phyloP scores from a whole-genome alignment of 64 coral and sea anemone species.

The Stylophora pistillata region DNA sequence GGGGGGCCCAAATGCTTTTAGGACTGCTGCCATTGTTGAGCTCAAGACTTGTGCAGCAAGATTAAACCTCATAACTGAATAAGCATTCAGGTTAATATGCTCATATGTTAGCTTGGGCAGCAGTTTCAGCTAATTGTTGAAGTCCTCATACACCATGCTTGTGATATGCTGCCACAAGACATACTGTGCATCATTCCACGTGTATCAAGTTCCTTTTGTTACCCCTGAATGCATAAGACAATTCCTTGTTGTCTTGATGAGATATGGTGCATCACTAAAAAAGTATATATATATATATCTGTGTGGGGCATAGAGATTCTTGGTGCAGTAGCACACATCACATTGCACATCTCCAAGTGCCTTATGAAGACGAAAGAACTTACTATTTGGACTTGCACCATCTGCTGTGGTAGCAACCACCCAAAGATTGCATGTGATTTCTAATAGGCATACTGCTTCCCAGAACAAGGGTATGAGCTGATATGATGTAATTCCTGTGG shows the following conservation, averaged over 20 bases:
- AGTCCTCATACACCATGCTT: too few relatives aligned
- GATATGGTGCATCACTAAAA: constrained; percentile 39
- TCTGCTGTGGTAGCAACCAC: constrained; percentile 46
- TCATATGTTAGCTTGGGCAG: constrained; percentile 14
- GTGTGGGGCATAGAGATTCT: constrained; percentile 8
- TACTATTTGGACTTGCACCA: constrained; percentile 46
- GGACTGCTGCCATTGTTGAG: background rate
- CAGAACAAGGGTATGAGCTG: constrained; percentile 59
- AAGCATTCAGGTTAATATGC: constrained; percentile 40
- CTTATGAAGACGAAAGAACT: constrained; percentile 49
- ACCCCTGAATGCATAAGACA: constrained; percentile 42
- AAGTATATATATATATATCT: constrained; percentile 15
- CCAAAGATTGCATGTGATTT: constrained; percentile 52
- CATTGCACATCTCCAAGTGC: background rate
- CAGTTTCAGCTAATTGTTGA: too few relatives aligned
- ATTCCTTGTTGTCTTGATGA: constrained; percentile 37
- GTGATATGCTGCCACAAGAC: too few relatives aligned
- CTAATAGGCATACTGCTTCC: constrained; percentile 52
- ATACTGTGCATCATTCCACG: too few relatives aligned
- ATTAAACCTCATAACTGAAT: constrained; percentile 38
- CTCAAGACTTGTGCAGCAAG: constrained; percentile 43
- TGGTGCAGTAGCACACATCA: too few relatives aligned
- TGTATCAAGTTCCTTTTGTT: too few relatives aligned
- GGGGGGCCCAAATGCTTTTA: constrained; percentile 17
- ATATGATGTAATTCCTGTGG: constrained; percentile 20